Evolutionary conservation across 2,888 invertebrate species (phyloP).

Genomic region (Cheilosia urbana): DNA sequence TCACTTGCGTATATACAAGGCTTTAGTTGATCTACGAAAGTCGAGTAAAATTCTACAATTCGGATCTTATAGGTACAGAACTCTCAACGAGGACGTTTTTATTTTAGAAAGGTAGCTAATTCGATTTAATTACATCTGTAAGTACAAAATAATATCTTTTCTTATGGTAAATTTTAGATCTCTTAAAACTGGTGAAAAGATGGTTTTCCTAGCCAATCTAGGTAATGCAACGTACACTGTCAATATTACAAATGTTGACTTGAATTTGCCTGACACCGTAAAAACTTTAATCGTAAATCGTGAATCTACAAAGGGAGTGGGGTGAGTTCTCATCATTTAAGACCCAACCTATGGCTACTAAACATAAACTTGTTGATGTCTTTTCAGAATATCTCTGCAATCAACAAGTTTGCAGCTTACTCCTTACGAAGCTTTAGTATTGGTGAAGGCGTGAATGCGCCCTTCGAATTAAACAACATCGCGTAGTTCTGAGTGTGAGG

Average conservation of each 20-base stretch:
- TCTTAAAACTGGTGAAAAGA: slow-evolving; percentile 33
- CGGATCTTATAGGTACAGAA: slow-evolving; percentile 79
- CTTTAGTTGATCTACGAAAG: slow-evolving; percentile 83
- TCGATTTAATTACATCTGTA: not conserved
- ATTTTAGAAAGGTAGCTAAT: slow-evolving; percentile 81
- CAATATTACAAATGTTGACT: slow-evolving; percentile 22
- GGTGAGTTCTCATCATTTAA: slow-evolving; percentile 17
- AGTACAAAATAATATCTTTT: not conserved
- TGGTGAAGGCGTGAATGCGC: not conserved
- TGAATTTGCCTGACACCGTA: not conserved
- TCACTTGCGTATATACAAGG: slow-evolving; percentile 86
- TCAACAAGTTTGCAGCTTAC: slow-evolving; percentile 6
- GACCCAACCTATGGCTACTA: not conserved
- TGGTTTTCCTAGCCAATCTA: slow-evolving; percentile 42
- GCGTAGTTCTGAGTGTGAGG: too few species aligned
- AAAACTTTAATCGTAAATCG: slow-evolving; percentile 10
- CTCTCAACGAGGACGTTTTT: slow-evolving; percentile 78
- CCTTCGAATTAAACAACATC: too few species aligned
- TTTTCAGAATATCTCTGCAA: not conserved
- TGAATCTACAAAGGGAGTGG: slow-evolving; percentile 13
- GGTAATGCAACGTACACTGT: not conserved
- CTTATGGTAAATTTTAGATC: slow-evolving; percentile 1
- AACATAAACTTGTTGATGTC: not conserved
- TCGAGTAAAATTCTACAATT: slow-evolving; percentile 78
- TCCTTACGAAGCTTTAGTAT: slow-evolving; percentile 46